A percentile compares a stretch with the other conserved stretches of the same genome.
Conservation (phyloP, 1,140 invertebrate genomes). For the Philaenus spumarius region DNA sequence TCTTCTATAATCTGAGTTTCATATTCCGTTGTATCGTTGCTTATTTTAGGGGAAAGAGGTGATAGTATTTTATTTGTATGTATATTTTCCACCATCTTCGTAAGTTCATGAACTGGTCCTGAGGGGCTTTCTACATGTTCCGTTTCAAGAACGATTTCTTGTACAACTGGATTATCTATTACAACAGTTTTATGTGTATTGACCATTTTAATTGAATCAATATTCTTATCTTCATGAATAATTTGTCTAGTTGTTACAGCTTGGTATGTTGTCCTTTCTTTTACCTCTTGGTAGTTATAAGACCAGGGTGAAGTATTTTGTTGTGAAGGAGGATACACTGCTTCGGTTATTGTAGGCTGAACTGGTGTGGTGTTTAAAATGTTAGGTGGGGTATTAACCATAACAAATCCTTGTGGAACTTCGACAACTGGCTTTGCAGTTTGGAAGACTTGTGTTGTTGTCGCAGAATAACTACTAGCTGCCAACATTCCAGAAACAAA, state of each 20-base stretch:
- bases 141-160: not conserved
- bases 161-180: slow-evolving; percentile 7
- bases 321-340: not conserved
- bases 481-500: slow-evolving; percentile 54
- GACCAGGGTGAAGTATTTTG: slow-evolving; percentile 16
- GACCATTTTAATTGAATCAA: slow-evolving; percentile 17
- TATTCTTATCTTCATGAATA: slow-evolving; percentile 16
- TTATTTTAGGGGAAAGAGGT: no score
- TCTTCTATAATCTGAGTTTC: no score
- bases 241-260: slow-evolving; percentile 16
- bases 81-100: no score
- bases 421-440: slow-evolving; percentile 73
- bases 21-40: no score
- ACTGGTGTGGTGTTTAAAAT: slow-evolving; percentile 14
- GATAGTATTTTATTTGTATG: no score
- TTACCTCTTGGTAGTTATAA: slow-evolving; percentile 20
- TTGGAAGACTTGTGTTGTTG: slow-evolving; percentile 73
- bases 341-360: slow-evolving; percentile 22
- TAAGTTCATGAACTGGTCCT: no score
- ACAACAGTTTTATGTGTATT: slow-evolving; percentile 19
- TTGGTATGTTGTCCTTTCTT: slow-evolving; percentile 17
- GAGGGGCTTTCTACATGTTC: no score
- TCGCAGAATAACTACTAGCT: slow-evolving; percentile 69
- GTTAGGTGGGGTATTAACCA: slow-evolving; percentile 47
- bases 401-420: slow-evolving; percentile 48